phyloP scores from a whole-genome alignment of 2,888 invertebrate species.

The Tachystola acroxantha region DNA sequence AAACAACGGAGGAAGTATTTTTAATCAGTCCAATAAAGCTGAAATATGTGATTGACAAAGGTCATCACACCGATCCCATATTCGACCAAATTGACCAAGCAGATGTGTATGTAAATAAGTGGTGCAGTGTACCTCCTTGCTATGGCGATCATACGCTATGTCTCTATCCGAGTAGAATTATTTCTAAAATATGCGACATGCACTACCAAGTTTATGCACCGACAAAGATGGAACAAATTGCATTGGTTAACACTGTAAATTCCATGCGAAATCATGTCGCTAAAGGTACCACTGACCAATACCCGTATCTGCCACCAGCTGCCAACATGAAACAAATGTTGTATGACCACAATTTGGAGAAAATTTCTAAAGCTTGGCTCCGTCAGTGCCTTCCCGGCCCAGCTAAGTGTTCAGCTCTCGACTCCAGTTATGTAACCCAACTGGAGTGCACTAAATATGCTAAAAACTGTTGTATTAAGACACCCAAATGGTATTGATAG shows the following conservation, averaged over 20 bases:
- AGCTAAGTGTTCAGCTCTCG: constrained; percentile 56
- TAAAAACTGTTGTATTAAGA: constrained; percentile 40
- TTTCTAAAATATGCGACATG: constrained; percentile 44
- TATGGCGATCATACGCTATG: constrained; percentile 68
- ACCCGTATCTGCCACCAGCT: constrained; percentile 52
- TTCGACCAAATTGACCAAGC: too few relatives aligned
- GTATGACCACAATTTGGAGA: constrained; percentile 59
- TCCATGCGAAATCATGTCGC: constrained; percentile 66
- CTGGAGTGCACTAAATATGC: constrained; percentile 60
- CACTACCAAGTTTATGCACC: constrained; percentile 40
- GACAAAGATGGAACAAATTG: constrained; percentile 38
- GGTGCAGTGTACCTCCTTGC: constrained; percentile 58
- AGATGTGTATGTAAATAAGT: constrained; percentile 34
- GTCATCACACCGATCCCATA: neutral
- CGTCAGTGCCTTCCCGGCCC: constrained; percentile 61
- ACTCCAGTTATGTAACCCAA: constrained; percentile 47
- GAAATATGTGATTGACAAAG: constrained; percentile 36
- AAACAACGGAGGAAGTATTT: constrained; percentile 37
- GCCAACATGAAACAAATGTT: constrained; percentile 62
- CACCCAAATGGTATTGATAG: neutral
- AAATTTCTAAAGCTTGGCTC: constrained; percentile 56
- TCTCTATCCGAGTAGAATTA: constrained; percentile 34
- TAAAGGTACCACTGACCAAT: constrained; percentile 35
- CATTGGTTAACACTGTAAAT: constrained; percentile 55
- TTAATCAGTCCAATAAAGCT: constrained; percentile 32